These are phyloP conservation scores for Aleiodes leptofemur DNA, from an alignment of 2,888 invertebrate genomes.

Conservation along the genomic window DNA sequence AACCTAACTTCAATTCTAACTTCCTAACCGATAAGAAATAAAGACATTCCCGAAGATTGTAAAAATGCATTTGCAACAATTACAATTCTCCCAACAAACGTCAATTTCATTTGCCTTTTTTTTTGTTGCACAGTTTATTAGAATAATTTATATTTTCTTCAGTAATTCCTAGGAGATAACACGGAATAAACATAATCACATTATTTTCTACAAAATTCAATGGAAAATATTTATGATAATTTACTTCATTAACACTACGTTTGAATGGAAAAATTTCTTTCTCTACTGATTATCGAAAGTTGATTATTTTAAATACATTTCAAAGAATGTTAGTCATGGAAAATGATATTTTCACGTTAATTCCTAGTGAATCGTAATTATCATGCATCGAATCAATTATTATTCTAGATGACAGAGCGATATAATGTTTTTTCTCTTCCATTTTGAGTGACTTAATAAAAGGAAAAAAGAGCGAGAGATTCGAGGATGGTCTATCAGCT, in stretches of 20 bases:
- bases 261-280: too few relatives aligned
- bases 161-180: too few relatives aligned
- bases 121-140: background rate
- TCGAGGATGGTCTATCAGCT: slow-evolving; percentile 15
- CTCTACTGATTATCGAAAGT: too few relatives aligned
- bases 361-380: slow-evolving; percentile 2
- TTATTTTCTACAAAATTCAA: too few relatives aligned
- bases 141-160: background rate
- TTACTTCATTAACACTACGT: too few relatives aligned
- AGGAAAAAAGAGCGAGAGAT: slow-evolving; percentile 15
- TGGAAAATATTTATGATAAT: too few relatives aligned
- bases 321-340: too few relatives aligned
- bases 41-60: slow-evolving; percentile 8
- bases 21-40: slow-evolving; percentile 32
- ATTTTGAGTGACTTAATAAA: background rate
- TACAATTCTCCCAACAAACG: background rate
- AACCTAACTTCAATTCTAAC: background rate
- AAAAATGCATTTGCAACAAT: background rate
- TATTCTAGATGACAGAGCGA: slow-evolving; percentile 18
- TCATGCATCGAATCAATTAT: slow-evolving; percentile 16
- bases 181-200: too few relatives aligned
- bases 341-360: too few relatives aligned
- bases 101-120: background rate
- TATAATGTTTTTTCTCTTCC: background rate
- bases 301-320: too few relatives aligned